These are phyloP conservation scores for Hafferia zeledoni DNA, from an alignment of 2,797 vertebrate genomes.

Conservation along the genomic window DNA sequence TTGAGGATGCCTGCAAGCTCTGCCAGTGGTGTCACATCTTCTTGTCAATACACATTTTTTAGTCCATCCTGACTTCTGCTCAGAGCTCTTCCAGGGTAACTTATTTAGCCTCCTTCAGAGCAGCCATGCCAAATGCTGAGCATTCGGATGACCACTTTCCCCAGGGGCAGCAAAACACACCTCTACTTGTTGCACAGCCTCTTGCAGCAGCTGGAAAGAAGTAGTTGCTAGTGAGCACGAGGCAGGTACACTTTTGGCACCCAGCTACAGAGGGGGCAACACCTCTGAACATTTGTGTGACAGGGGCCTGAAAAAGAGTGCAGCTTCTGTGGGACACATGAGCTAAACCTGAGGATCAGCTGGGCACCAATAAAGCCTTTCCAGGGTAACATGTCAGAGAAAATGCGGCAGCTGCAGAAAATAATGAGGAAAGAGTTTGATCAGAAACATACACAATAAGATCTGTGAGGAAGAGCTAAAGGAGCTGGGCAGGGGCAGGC, in stretches of 20 bases:
- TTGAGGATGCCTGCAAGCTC: background rate
- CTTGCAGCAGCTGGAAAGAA: background rate
- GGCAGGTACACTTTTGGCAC: background rate
- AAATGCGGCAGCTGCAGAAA: background rate
- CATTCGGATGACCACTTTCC: background rate
- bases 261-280: background rate
- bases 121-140: background rate
- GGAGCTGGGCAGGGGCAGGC: background rate
- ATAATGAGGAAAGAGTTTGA: background rate
- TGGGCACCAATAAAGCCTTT: background rate
- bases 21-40: background rate
- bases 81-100: background rate
- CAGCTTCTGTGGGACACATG: background rate
- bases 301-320: background rate
- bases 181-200: background rate
- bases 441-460: background rate
- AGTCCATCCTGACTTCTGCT: background rate
- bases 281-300: background rate
- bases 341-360: background rate
- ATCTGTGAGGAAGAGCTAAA: background rate
- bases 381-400: background rate
- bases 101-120: background rate
- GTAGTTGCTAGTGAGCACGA: background rate
- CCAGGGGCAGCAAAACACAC: background rate
- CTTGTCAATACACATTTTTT: background rate